Evolutionary conservation across 2,797 vertebrate genomes (phyloP).

Genomic region (Paguma larvata): DNA sequence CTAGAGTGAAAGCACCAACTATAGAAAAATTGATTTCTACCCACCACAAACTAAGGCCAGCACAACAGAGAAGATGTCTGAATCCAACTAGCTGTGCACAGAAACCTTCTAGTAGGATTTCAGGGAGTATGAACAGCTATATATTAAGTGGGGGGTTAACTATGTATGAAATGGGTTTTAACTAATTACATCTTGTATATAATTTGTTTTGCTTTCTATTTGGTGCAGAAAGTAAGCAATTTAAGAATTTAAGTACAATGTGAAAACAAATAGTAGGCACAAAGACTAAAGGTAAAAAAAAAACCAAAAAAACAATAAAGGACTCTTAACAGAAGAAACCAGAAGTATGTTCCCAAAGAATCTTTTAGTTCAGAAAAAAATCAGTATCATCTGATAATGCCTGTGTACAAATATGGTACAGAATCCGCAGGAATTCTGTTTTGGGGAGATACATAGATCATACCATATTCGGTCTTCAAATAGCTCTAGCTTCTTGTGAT

Average conservation of each 20-base stretch:
- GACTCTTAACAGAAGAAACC: not conserved
- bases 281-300: not conserved
- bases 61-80: not conserved
- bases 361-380: not conserved
- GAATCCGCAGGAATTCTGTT: not conserved
- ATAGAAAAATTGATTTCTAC: slow-evolving; percentile 60
- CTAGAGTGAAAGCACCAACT: slow-evolving; percentile 38
- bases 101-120: not conserved
- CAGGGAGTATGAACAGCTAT: not conserved
- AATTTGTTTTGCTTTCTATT: slow-evolving; percentile 1
- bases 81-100: not conserved
- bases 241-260: not conserved
- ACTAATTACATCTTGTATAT: not conserved
- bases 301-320: not conserved
- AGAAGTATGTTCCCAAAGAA: not conserved
- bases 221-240: not conserved
- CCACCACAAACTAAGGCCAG: not conserved
- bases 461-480: not conserved
- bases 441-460: not conserved
- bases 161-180: not conserved
- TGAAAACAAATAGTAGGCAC: not conserved
- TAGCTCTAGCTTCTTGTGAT: not conserved
- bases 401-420: not conserved
- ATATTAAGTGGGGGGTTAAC: not conserved
- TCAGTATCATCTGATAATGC: not conserved